Conservation (phyloP, 2,113 vertebrate genomes). For the Puntigrus tetrazona region DNA sequence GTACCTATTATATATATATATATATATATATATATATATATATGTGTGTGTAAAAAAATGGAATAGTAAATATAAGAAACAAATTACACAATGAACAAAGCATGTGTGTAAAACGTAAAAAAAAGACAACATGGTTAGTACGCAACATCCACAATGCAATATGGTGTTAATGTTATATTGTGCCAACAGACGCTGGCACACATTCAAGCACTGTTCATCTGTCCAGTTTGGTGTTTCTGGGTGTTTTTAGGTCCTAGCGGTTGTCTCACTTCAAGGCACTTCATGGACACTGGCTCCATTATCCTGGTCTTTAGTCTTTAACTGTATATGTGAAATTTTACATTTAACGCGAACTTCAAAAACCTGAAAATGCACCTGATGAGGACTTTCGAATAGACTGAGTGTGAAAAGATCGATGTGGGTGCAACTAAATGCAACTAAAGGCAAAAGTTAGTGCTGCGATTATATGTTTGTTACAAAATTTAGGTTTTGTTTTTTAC, state of each 20-base stretch:
- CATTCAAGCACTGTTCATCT: not conserved
- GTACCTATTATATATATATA: not conserved
- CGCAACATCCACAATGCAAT: not conserved
- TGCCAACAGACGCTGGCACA: not conserved
- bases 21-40: no score
- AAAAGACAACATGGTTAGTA: not conserved
- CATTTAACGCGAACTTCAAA: not conserved
- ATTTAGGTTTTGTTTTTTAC: not conserved
- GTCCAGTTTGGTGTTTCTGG: not conserved
- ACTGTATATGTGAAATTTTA: not conserved
- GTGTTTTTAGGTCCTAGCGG: not conserved
- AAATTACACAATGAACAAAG: no score
- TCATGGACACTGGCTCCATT: not conserved
- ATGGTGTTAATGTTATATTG: not conserved
- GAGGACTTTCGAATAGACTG: not conserved
- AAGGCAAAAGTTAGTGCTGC: not conserved
- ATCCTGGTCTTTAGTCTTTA: not conserved
- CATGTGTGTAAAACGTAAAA: no score
- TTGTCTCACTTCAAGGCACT: not conserved
- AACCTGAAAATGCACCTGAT: not conserved
- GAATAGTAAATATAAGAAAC: no score
- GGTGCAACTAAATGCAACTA: not conserved
- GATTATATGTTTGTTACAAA: not conserved
- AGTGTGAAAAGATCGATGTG: not conserved
- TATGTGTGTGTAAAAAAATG: no score